Percentiles rank a stretch among this genome's conserved stretches.
phyloP scores from a whole-genome alignment of 37 sponge, comb jelly and placozoan genomes.

The Petrosia ficiformis region DNA sequence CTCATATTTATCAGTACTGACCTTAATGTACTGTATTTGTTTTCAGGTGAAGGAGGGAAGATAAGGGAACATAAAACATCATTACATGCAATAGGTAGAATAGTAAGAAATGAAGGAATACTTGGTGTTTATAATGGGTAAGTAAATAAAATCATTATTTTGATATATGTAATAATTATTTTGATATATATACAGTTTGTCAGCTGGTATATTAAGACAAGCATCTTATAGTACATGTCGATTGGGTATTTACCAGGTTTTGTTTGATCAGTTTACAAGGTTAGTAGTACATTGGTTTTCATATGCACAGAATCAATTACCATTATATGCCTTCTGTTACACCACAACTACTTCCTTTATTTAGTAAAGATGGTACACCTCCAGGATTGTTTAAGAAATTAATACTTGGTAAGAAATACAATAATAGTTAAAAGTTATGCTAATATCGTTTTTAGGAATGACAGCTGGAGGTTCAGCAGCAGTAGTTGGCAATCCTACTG shows the following conservation, averaged over 20 bases:
- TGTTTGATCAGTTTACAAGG: conserved; percentile 57
- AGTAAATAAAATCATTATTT: neutral
- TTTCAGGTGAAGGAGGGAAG: conserved; percentile 68
- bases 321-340: neutral
- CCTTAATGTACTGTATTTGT: neutral
- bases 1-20: neutral
- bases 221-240: conserved; percentile 74
- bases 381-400: neutral
- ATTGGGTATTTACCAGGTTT: conserved; percentile 70
- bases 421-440: too few relatives aligned
- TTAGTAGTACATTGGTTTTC: conserved; percentile 1
- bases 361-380: conserved; percentile 14
- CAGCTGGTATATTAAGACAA: conserved; percentile 78
- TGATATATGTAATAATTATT: neutral
- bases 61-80: conserved; percentile 29
- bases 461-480: conserved; percentile 63
- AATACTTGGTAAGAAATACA: neutral
- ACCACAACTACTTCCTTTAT: too few relatives aligned
- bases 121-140: conserved; percentile 74
- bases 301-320: neutral
- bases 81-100: conserved; percentile 40
- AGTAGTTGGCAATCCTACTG: conserved; percentile 65
- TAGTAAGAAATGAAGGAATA: conserved; percentile 60
- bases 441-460: conserved; percentile 21
- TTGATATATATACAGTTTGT: conserved; percentile 36